Base-by-base conservation (phyloP, 1,140 invertebrate genomes). In the Rhyzopertha dominica region DNA sequence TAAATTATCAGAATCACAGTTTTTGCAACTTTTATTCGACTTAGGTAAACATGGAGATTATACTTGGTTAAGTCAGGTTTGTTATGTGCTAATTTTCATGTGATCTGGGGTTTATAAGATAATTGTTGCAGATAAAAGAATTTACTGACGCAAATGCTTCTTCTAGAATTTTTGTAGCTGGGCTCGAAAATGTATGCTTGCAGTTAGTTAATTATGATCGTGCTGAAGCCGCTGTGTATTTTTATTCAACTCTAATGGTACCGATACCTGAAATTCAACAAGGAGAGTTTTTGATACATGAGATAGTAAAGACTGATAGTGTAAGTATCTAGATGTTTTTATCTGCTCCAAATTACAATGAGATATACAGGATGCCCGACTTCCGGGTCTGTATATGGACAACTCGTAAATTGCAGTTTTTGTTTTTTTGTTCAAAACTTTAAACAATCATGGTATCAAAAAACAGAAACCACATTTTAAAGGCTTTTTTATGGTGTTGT, bases 151-250 rank as follows among this genome's bases (percentile, higher is more conserved):
- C 14, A 16, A 40, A 16, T 16, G 8, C 4, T 14, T 30, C 51
- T 9, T 40, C 38, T 17, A 34, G 43, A 28, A 30, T 41, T 32
- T 45, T 51, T 44, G 31, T 42, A 25, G 42, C 28, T 20, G 20
- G 51, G 24, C 29, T 64, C 8, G 41, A 61, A 26, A 45, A 44
- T 25, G 22, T 60, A n/a, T 63, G 59, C 40, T 39, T 55, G 5
- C 38, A 55, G 47, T 45, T 63, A 9, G 47, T 61, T 26, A 49
- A 62, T 41, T 53, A 54, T 40, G 26, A 28, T 14, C 38, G 53
- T 18, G 41, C 51, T n/a, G 58, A 59, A n/a, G 38, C 59, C 19
- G 32, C 28, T 16, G 54, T 58, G 30, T 58, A 56, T 44, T 19
- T 16, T 3, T 5, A 28, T 28, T 14, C 29, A 28, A 17, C n/a